A percentile compares a stretch with the other conserved stretches of the same genome.
Evolutionary conservation across 1,140 invertebrate species (phyloP).

Genomic region (Aricia agestis): DNA sequence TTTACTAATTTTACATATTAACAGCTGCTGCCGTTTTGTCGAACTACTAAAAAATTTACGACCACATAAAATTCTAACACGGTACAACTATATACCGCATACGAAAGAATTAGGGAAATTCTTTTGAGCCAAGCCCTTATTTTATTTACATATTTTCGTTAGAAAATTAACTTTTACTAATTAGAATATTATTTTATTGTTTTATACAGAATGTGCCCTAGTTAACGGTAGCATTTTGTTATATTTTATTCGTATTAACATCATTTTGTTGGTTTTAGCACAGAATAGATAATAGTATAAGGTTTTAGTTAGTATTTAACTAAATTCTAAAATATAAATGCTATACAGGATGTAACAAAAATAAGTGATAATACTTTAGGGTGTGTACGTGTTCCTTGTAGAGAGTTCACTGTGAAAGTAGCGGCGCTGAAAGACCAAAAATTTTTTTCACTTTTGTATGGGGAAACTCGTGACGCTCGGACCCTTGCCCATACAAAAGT

Average conservation of each 20-base stretch:
- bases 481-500: too few relatives aligned
- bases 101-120: constrained; percentile 1
- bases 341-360: too few relatives aligned
- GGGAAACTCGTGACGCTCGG: too few relatives aligned
- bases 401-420: too few relatives aligned
- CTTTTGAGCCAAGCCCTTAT: not conserved
- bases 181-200: not conserved
- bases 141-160: constrained; percentile 1
- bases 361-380: too few relatives aligned
- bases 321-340: too few relatives aligned
- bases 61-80: constrained; percentile 2
- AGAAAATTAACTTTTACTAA: not conserved
- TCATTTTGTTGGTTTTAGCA: too few relatives aligned
- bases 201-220: not conserved
- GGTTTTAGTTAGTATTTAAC: too few relatives aligned
- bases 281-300: too few relatives aligned
- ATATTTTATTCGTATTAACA: not conserved
- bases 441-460: too few relatives aligned
- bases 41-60: not conserved
- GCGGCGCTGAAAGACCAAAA: too few relatives aligned
- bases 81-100: not conserved
- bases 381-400: too few relatives aligned
- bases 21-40: constrained; percentile 1
- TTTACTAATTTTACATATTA: constrained; percentile 3
- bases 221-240: not conserved